A percentile compares a stretch with the other conserved stretches of the same genome.
phyloP scores from a whole-genome alignment of 1,140 invertebrate genomes.

The Steinernema khuongi region DNA sequence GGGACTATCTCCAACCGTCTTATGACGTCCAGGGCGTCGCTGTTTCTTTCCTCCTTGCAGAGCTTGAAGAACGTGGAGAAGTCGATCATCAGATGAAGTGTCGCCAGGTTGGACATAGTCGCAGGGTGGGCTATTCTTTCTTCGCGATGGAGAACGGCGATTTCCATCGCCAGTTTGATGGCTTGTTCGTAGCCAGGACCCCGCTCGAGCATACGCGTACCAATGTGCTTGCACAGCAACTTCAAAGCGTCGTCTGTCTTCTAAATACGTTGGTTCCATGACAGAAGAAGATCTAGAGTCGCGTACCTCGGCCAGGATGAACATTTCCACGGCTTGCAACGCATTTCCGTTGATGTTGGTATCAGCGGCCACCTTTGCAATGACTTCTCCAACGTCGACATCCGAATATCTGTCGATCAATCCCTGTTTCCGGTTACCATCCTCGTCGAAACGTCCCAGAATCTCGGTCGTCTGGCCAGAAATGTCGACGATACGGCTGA shows the following conservation, averaged over 20 bases:
- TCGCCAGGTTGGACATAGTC: not conserved
- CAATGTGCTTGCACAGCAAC: not conserved
- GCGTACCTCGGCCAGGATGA: not conserved
- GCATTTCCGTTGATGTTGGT: not conserved
- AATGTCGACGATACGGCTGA: conserved; percentile 51
- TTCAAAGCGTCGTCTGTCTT: not conserved
- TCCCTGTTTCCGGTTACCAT: not conserved
- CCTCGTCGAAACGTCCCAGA: not conserved
- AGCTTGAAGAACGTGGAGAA: not conserved
- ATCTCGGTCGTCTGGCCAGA: conserved; percentile 24
- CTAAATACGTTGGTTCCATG: not conserved
- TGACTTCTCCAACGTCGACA: not conserved
- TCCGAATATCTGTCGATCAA: not conserved
- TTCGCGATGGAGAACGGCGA: not conserved
- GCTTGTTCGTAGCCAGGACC: not conserved
- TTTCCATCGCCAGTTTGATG: not conserved
- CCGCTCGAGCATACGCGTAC: not conserved
- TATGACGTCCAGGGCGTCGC: not conserved
- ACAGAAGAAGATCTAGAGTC: not conserved
- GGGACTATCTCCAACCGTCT: not conserved
- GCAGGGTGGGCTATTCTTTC: not conserved
- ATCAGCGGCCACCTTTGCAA: not conserved
- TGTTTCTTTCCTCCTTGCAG: not conserved
- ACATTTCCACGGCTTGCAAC: not conserved
- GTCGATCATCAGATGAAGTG: not conserved